Evolutionary conservation across 2,888 invertebrate species (phyloP).

Genomic region (Eudasyphora cyanicolor): DNA sequence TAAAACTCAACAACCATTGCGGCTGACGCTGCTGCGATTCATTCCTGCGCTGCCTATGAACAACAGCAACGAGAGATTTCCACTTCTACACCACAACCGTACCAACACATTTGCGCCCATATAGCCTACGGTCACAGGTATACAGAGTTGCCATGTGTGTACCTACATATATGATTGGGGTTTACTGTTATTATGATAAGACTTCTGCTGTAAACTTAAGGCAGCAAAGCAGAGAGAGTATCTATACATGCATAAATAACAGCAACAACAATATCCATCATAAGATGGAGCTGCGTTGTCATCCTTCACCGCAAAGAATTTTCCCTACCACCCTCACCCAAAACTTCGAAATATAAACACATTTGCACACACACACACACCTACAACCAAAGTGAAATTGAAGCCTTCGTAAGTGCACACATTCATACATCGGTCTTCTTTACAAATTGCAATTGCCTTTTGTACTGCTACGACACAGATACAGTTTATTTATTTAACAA

Average conservation of each 20-base stretch:
- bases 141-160: neutral
- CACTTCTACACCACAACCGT: neutral
- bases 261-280: neutral
- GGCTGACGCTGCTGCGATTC: conserved; percentile 2
- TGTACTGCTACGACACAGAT: neutral
- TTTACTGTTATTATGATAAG: neutral
- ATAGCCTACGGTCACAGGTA: neutral
- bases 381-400: conserved; percentile 31
- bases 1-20: conserved; percentile 15
- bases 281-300: neutral
- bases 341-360: neutral
- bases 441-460: conserved; percentile 17
- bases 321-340: neutral
- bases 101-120: neutral
- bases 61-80: too few species aligned
- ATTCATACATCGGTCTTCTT: neutral
- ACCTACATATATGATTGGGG: neutral
- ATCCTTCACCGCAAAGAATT: neutral
- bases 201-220: neutral
- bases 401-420: neutral
- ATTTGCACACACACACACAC: too few species aligned
- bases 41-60: conserved; percentile 2
- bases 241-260: too few species aligned
- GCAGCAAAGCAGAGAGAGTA: neutral
- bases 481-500: neutral